Percentiles rank a stretch among this genome's conserved stretches.
Evolutionary conservation across 2,797 vertebrate genomes (phyloP).

Genomic region (Halcyon smyrnensis): DNA sequence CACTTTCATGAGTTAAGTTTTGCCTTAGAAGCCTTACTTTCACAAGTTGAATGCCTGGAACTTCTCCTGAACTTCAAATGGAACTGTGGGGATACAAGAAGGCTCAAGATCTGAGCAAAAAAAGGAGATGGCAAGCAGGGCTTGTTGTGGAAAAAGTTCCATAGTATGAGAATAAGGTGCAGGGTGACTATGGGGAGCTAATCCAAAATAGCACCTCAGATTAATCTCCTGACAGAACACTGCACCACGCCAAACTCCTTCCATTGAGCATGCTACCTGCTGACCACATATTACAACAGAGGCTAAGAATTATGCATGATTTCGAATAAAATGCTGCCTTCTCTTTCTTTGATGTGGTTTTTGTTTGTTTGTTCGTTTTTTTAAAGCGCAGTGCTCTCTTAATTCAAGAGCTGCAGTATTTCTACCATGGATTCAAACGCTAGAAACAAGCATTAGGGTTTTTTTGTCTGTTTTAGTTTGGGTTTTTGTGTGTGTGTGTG

Average conservation of each 20-base stretch:
- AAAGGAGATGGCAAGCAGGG: rapidly evolving
- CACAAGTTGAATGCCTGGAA: background rate
- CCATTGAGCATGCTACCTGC: rapidly evolving
- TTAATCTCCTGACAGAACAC: background rate
- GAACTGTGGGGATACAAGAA: background rate
- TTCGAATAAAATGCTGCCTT: background rate
- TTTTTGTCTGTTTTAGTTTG: too few species aligned
- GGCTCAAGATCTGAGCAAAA: background rate
- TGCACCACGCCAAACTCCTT: background rate
- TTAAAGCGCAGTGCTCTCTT: background rate
- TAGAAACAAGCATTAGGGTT: background rate
- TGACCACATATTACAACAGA: background rate
- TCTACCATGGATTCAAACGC: rapidly evolving
- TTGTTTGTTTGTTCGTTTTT: background rate
- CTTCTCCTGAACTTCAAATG: background rate
- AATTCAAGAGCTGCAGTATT: background rate
- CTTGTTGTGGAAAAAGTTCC: background rate
- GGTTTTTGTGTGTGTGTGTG: too few species aligned
- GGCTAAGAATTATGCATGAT: rapidly evolving
- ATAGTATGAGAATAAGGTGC: background rate
- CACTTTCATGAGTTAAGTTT: background rate
- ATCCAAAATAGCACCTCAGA: background rate
- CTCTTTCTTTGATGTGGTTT: background rate
- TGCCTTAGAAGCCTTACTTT: background rate
- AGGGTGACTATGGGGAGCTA: background rate